These are phyloP conservation scores for Chesias legatella DNA, from an alignment of 2,888 invertebrate species.

Conservation along the genomic window DNA sequence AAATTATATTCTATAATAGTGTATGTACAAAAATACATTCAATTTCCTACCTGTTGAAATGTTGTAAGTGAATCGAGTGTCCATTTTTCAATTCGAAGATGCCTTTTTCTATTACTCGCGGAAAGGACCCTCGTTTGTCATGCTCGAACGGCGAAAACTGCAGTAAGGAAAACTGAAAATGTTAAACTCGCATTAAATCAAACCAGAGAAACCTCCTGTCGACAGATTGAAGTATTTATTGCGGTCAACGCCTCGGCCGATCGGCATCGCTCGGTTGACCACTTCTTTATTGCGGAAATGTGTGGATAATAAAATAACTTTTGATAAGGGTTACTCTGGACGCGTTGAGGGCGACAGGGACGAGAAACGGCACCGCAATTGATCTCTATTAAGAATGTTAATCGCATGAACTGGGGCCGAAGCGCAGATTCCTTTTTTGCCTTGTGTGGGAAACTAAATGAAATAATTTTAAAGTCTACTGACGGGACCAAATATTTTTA, in stretches of 20 bases:
- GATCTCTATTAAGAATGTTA: conserved; percentile 15
- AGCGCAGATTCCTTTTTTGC: too few relatives aligned
- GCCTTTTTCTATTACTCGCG: too few relatives aligned
- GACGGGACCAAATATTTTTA: too few relatives aligned
- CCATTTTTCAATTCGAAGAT: too few relatives aligned
- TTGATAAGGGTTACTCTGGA: conserved; percentile 16
- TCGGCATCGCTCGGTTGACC: conserved; percentile 15
- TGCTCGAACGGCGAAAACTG: too few relatives aligned
- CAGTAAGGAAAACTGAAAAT: not conserved
- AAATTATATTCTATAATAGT: too few relatives aligned
- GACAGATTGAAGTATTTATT: conserved; percentile 23
- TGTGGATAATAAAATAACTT: conserved; percentile 21
- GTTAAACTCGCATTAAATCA: conserved; percentile 15
- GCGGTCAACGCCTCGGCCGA: conserved; percentile 20
- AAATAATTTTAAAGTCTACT: too few relatives aligned
- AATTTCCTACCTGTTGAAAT: too few relatives aligned
- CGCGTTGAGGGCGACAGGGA: conserved; percentile 4
- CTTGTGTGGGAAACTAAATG: too few relatives aligned
- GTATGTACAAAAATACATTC: too few relatives aligned
- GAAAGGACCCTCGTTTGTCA: too few relatives aligned
- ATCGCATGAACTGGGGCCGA: not conserved
- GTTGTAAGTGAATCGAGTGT: too few relatives aligned
- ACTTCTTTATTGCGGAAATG: conserved; percentile 20
- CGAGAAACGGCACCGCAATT: conserved; percentile 10
- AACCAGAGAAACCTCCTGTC: conserved; percentile 8